These are phyloP conservation scores for Mola mola DNA, from an alignment of 2,113 vertebrate species.

Conservation along the genomic window DNA sequence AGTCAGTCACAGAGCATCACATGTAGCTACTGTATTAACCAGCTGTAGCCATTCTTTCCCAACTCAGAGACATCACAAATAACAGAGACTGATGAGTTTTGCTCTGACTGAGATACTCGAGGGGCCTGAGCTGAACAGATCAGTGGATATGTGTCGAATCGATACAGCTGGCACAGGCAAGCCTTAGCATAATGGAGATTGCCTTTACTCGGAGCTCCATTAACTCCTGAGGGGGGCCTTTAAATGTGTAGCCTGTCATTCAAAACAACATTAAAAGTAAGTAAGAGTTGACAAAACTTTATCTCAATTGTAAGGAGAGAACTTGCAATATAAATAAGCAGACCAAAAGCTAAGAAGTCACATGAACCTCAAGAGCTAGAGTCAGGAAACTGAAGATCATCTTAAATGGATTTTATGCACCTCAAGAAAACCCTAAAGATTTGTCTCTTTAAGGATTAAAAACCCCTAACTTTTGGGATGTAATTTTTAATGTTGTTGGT, in stretches of 20 bases:
- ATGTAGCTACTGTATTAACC: conserved; percentile 54
- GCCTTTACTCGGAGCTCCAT: conserved; percentile 32
- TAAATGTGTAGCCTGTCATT: conserved; percentile 32
- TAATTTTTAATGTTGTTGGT: not conserved
- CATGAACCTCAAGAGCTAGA: conserved; percentile 27
- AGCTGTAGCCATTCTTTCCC: conserved; percentile 68
- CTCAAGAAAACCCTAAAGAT: not conserved
- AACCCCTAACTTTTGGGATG: too few relatives aligned
- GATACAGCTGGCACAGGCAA: conserved; percentile 34
- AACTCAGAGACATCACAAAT: conserved; percentile 67
- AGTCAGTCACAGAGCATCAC: conserved; percentile 71
- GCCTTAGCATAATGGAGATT: conserved; percentile 20
- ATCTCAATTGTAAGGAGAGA: conserved; percentile 20
- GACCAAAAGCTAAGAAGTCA: conserved; percentile 10
- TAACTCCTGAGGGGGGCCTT: conserved; percentile 24
- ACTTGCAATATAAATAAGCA: conserved; percentile 17
- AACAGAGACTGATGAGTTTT: conserved; percentile 43
- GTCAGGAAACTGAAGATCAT: not conserved
- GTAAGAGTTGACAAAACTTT: conserved; percentile 29
- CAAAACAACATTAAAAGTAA: conserved; percentile 43
- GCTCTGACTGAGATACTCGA: conserved; percentile 45
- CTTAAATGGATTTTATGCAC: not conserved
- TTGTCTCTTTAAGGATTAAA: not conserved
- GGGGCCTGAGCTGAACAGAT: conserved; percentile 68
- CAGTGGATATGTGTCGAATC: conserved; percentile 56